phyloP scores from a whole-genome alignment of 2,888 invertebrate genomes.

The Zaprionus lineosus region DNA sequence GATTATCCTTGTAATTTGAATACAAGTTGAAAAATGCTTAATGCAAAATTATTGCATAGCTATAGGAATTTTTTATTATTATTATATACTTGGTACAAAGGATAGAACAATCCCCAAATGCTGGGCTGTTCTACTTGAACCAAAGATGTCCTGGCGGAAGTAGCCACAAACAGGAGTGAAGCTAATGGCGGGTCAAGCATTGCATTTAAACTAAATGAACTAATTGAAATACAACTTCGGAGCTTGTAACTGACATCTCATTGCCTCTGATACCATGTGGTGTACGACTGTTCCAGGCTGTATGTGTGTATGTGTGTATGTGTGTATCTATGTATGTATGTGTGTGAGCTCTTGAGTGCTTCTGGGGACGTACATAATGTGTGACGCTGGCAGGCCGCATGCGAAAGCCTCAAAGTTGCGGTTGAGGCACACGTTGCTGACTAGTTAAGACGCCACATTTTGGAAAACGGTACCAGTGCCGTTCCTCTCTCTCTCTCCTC shows the following conservation, averaged over 20 bases:
- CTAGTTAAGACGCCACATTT: constrained; percentile 34
- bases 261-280: background rate
- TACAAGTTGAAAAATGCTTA: background rate
- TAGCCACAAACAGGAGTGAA: background rate
- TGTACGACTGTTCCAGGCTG: background rate
- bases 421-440: constrained; percentile 30
- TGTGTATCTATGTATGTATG: background rate
- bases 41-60: too few species aligned
- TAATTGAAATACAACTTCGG: constrained; percentile 51
- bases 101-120: too few species aligned
- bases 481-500: background rate
- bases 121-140: too few species aligned
- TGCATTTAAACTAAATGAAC: constrained; percentile 24
- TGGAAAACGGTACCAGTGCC: background rate
- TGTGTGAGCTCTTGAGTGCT: background rate
- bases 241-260: constrained; percentile 6
- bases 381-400: constrained; percentile 25
- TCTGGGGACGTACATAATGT: too few species aligned
- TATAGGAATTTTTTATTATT: too few species aligned
- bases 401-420: constrained; percentile 34
- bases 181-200: background rate
- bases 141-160: too few species aligned
- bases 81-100: too few species aligned
- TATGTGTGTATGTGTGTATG: background rate
- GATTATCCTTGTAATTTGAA: too few species aligned